Conservation (phyloP, 2,888 invertebrate species). For the Steromphala cineraria region DNA sequence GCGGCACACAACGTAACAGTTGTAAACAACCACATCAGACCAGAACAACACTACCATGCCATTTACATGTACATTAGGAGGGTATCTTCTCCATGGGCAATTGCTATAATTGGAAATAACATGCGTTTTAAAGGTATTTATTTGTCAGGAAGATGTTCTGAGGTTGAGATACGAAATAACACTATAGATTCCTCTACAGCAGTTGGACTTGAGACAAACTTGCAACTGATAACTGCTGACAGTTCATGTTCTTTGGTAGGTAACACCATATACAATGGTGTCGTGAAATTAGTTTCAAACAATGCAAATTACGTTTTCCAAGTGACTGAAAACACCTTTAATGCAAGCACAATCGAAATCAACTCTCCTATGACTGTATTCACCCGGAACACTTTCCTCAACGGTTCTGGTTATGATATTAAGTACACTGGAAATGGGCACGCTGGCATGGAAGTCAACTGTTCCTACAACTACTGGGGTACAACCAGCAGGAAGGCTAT, state of each 20-base stretch:
- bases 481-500: conserved; percentile 25
- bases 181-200: too few species aligned
- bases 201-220: too few species aligned
- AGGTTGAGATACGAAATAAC: too few species aligned
- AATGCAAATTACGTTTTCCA: not conserved
- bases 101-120: not conserved
- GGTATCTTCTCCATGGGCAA: not conserved
- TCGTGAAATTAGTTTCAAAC: not conserved
- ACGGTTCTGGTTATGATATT: not conserved
- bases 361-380: not conserved
- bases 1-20: not conserved
- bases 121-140: too few species aligned
- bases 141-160: too few species aligned
- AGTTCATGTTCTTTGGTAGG: not conserved
- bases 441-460: conserved; percentile 21
- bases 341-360: not conserved
- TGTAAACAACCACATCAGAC: not conserved
- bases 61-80: not conserved
- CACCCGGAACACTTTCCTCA: not conserved
- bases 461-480: conserved; percentile 44
- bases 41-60: not conserved
- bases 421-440: not conserved
- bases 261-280: not conserved
- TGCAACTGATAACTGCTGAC: too few species aligned
- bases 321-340: not conserved